Percentiles rank a stretch among this genome's conserved stretches.
Evolutionary conservation across 1,140 invertebrate species (phyloP).

Genomic region (Ephestia elutella): DNA sequence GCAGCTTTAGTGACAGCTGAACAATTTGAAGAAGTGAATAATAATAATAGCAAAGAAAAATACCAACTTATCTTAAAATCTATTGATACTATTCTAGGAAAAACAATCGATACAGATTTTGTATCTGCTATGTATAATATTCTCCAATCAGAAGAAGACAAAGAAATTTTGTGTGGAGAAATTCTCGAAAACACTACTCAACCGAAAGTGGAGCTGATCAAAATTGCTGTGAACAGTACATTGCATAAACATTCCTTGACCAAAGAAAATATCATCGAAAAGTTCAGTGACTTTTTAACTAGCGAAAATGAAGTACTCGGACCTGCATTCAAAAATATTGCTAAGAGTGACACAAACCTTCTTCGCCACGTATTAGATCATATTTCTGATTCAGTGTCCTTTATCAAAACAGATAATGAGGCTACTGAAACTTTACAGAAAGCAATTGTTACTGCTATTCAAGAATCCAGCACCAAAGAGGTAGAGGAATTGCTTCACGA

Average conservation of each 20-base stretch:
- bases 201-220: slow-evolving; percentile 77
- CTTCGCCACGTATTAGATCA: slow-evolving; percentile 74
- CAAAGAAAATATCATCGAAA: slow-evolving; percentile 75
- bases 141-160: slow-evolving; percentile 69
- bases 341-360: slow-evolving; percentile 74
- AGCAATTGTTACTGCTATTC: slow-evolving; percentile 77
- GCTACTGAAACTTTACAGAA: slow-evolving; percentile 77
- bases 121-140: slow-evolving; percentile 67
- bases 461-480: slow-evolving; percentile 75
- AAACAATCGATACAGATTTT: slow-evolving; percentile 67
- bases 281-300: slow-evolving; percentile 75
- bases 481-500: slow-evolving; percentile 74
- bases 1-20: slow-evolving; percentile 75
- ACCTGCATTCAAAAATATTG: slow-evolving; percentile 76
- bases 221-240: slow-evolving; percentile 73
- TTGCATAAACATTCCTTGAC: slow-evolving; percentile 63
- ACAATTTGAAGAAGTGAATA: slow-evolving; percentile 66
- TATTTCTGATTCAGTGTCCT: slow-evolving; percentile 75
- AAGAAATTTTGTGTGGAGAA: slow-evolving; percentile 68
- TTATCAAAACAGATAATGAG: slow-evolving; percentile 76
- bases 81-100: slow-evolving; percentile 68
- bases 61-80: slow-evolving; percentile 76
- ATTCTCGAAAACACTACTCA: slow-evolving; percentile 66
- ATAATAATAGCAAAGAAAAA: slow-evolving; percentile 69
- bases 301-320: slow-evolving; percentile 76